Evolutionary conservation across 1,140 invertebrate species (phyloP).

Genomic region (Melitaea cinxia): DNA sequence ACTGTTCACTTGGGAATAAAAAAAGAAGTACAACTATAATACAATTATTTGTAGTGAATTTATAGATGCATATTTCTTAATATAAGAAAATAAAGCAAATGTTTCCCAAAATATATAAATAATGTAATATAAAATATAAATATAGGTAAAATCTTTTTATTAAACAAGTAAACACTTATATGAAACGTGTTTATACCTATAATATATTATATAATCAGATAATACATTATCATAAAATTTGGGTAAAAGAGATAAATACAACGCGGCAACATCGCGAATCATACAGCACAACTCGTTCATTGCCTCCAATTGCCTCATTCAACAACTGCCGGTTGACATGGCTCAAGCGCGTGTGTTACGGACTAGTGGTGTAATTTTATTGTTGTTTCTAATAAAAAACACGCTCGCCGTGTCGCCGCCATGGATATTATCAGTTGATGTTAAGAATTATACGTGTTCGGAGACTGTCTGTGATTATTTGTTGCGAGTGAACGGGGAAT

Average conservation of each 20-base stretch:
- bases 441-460: conserved; percentile 50
- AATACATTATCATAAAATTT: background rate
- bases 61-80: too few relatives aligned
- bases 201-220: conserved; percentile 2
- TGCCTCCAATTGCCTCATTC: conserved; percentile 13
- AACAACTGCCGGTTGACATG: conserved; percentile 46
- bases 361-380: conserved; percentile 69
- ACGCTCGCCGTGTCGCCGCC: conserved; percentile 46
- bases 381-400: conserved; percentile 64
- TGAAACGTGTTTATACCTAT: too few relatives aligned
- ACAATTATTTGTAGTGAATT: too few relatives aligned
- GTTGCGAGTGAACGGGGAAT: conserved; percentile 57
- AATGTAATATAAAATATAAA: too few relatives aligned
- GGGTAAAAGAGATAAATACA: background rate
- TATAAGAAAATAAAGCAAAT: too few relatives aligned
- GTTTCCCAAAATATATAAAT: too few relatives aligned
- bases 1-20: too few relatives aligned
- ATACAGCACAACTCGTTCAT: too few relatives aligned
- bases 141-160: too few relatives aligned
- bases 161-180: too few relatives aligned
- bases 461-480: conserved; percentile 59
- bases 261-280: conserved; percentile 12
- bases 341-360: conserved; percentile 51
- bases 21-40: too few relatives aligned
- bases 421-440: conserved; percentile 61